Base-by-base conservation (phyloP, 2,888 invertebrate genomes). In the Fragum whitleyi region DNA sequence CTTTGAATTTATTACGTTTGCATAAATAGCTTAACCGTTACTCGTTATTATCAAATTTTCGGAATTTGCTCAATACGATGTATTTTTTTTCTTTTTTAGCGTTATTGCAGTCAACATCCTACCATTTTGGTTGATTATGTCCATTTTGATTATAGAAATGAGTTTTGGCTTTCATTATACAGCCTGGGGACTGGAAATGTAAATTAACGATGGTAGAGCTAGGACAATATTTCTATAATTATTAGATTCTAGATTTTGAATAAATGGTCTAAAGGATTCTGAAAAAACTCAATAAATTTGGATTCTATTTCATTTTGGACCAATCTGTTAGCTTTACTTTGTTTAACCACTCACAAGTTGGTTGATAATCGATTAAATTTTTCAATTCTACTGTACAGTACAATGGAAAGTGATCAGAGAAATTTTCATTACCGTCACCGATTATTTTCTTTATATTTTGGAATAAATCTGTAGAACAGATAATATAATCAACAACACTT, bases 401-500 rank as follows among this genome's bases (percentile, higher is more conserved):
- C 9, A 36, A 36, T 36, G 32, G 32, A 36, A 36, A 36, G 9
- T 36, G 32, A 36, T 36, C 32, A 3, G 32, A 36, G 32, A 36
- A 6, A 36, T 36, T 9, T 36, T 36, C 32, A 36, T 36, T 9
- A 6, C 32, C 32, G 32, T 6, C 32, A 6, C 32, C 32, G 32
- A 36, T 6, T 32, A 32, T 6, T 65, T 21, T 21, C 11, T 65
- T n/a, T 29, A 11, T 21, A n/a, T 29, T 65, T 32, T n/a, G 42
- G n/a, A 67, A 67, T 1, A 67, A n/a, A 26, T 23, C 21, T 5
- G 67, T 47, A 26, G 47, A 67, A 67, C 14, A 11, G 19, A 67
- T 39, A 28, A 26, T 21, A 42, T 67, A 67, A 26, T 71, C 71
- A 32, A 71, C 55, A n/a, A 71, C 55, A 51, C 71, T 53, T 19